Percentiles rank a stretch among this genome's conserved stretches.
Evolutionary conservation across 92 coral and sea anemone species (phyloP).

Genomic region (Palythoa caribaeorum): DNA sequence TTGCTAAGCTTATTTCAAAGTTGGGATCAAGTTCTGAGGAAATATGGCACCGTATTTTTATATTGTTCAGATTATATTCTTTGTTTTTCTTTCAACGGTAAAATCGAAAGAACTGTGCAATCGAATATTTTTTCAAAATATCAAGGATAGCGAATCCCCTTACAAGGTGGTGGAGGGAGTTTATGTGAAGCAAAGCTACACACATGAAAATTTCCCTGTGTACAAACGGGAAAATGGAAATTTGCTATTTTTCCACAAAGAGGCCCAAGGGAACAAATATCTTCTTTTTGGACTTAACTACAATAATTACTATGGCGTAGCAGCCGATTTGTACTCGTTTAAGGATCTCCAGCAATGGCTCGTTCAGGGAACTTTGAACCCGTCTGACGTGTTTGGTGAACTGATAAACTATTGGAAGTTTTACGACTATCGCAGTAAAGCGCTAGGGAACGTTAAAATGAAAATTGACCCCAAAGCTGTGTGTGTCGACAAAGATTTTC

Average conservation of each 20-base stretch:
- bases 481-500: constrained; percentile 79
- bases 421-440: constrained; percentile 39
- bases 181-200: constrained; percentile 59
- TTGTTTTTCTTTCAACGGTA: not conserved
- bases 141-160: constrained; percentile 59
- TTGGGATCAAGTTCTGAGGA: not conserved
- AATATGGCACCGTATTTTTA: not conserved
- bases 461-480: constrained; percentile 66
- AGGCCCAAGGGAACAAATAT: constrained; percentile 13
- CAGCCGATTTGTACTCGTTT: constrained; percentile 26
- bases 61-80: not conserved
- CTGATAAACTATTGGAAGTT: constrained; percentile 59
- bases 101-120: constrained; percentile 58
- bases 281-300: constrained; percentile 54
- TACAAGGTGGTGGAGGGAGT: constrained; percentile 81
- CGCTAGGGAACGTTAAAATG: not conserved
- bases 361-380: constrained; percentile 52
- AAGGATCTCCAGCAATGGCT: constrained; percentile 65
- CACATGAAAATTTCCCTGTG: constrained; percentile 72
- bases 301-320: constrained; percentile 63
- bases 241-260: constrained; percentile 48
- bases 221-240: constrained; percentile 64
- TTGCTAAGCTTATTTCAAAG: not conserved
- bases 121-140: constrained; percentile 74
- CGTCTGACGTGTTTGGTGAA: constrained; percentile 69